Conservation (phyloP, 1,140 invertebrate species). For the Dinoponera quadriceps region DNA sequence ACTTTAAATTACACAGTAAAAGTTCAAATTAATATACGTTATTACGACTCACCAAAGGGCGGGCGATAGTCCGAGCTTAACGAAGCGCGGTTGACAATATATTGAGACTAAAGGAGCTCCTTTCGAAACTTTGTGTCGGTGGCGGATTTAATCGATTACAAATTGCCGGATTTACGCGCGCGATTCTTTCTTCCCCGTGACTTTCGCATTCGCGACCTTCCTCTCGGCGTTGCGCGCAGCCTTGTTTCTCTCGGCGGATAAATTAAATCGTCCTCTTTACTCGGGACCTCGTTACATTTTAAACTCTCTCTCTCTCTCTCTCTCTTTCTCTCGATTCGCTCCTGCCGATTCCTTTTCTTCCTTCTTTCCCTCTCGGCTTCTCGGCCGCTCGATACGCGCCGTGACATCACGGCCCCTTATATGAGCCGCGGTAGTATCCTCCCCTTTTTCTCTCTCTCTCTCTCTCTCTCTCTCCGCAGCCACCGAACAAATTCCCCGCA, state of each 20-base stretch:
- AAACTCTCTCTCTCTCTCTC: conserved; percentile 40
- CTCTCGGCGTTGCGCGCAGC: conserved; percentile 38
- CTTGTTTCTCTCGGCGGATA: conserved; percentile 56
- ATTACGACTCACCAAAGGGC: too few relatives aligned
- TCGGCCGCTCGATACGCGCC: conserved; percentile 31
- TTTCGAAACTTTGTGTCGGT: conserved; percentile 33
- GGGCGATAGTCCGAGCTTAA: too few relatives aligned
- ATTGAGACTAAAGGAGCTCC: conserved; percentile 26
- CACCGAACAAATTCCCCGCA: conserved; percentile 51
- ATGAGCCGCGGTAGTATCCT: conserved; percentile 41
- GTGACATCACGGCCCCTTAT: conserved; percentile 42
- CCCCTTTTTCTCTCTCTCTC: conserved; percentile 28
- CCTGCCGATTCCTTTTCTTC: background rate
- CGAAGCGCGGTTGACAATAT: too few relatives aligned
- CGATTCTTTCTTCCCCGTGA: conserved; percentile 13
- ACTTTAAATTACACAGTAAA: too few relatives aligned
- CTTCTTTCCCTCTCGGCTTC: background rate
- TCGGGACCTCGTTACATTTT: conserved; percentile 46
- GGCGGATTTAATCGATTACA: conserved; percentile 57
- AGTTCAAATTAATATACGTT: too few relatives aligned
- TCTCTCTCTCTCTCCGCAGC: background rate
- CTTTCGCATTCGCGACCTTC: conserved; percentile 43
- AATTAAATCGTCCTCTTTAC: conserved; percentile 58
- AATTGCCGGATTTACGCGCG: conserved; percentile 19
- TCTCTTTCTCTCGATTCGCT: conserved; percentile 3